Conservation (phyloP, 2,888 invertebrate genomes). For the Patella ulyssiponensis region DNA sequence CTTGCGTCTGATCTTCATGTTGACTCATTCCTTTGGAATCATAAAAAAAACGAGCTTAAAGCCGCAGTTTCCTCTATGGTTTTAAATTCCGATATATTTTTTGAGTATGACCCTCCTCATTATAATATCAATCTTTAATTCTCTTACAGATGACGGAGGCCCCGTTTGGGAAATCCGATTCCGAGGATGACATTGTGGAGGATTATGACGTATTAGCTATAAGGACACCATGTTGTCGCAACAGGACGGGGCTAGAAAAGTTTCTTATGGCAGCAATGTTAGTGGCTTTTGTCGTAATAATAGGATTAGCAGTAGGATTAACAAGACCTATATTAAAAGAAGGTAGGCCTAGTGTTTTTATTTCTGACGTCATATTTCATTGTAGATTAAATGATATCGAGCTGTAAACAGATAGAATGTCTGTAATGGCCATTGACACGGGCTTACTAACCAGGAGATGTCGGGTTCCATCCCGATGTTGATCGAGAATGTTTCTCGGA, state of each 20-base stretch:
- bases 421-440: too few relatives aligned
- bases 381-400: too few relatives aligned
- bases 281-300: slow-evolving; percentile 52
- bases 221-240: slow-evolving; percentile 47
- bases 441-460: too few relatives aligned
- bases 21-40: too few relatives aligned
- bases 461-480: too few relatives aligned
- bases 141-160: slow-evolving; percentile 61
- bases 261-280: slow-evolving; percentile 48
- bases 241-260: slow-evolving; percentile 54
- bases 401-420: too few relatives aligned
- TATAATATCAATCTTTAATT: background rate
- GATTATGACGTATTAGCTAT: slow-evolving; percentile 58
- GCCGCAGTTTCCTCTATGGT: background rate
- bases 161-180: slow-evolving; percentile 55
- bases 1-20: background rate
- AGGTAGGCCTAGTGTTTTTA: slow-evolving; percentile 16
- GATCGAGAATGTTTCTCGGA: too few relatives aligned
- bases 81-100: background rate
- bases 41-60: too few relatives aligned
- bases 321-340: slow-evolving; percentile 40
- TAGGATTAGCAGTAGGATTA: slow-evolving; percentile 55
- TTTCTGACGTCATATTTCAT: too few relatives aligned
- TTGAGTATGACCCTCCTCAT: background rate
- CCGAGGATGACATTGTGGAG: slow-evolving; percentile 61